Evolutionary conservation across 2,888 invertebrate species (phyloP).

Genomic region (Brassicogethes aeneus): DNA sequence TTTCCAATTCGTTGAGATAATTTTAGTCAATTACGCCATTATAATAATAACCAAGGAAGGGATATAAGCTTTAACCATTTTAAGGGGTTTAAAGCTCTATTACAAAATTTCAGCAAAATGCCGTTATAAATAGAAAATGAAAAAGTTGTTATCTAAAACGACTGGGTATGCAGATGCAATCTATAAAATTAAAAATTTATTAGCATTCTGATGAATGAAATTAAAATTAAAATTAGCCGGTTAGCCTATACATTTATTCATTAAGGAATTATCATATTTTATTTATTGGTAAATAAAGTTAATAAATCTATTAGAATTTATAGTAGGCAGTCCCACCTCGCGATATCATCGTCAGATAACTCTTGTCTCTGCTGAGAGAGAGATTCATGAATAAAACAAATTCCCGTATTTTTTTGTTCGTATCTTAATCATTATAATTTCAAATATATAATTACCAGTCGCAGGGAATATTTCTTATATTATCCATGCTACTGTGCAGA

Average conservation of each 20-base stretch:
- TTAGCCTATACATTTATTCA: constrained; percentile 5
- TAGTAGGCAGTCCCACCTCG: constrained; percentile 16
- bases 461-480: constrained; percentile 36
- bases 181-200: too few relatives aligned
- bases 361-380: constrained; percentile 27
- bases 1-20: constrained; percentile 36
- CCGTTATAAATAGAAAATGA: too few relatives aligned
- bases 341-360: constrained; percentile 22
- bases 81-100: not conserved
- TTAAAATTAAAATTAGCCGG: too few relatives aligned
- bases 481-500: constrained; percentile 40
- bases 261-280: constrained; percentile 7
- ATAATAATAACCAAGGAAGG: constrained; percentile 25
- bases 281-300: constrained; percentile 16
- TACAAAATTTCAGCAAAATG: not conserved
- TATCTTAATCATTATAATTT: constrained; percentile 41
- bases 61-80: not conserved
- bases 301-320: constrained; percentile 28
- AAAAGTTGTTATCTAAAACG: too few relatives aligned
- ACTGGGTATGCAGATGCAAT: too few relatives aligned
- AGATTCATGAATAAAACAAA: constrained; percentile 28
- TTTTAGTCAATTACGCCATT: constrained; percentile 36
- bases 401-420: constrained; percentile 24
- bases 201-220: too few relatives aligned
- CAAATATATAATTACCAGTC: constrained; percentile 41